These are phyloP conservation scores for Aspidiotus rigidus DNA, from an alignment of 2,888 invertebrate species.

Conservation along the genomic window DNA sequence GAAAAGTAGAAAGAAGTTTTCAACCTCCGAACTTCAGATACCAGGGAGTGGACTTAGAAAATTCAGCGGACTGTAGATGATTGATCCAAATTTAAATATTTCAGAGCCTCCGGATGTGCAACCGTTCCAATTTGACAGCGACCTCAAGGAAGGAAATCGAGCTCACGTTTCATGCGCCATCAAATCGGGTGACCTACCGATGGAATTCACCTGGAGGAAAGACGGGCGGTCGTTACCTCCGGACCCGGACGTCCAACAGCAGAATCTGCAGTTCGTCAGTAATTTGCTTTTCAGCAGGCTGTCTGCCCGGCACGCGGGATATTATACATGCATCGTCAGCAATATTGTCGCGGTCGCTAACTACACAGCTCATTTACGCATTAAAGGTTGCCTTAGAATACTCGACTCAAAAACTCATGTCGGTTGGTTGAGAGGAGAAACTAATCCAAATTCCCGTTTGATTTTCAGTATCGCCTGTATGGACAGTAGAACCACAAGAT, in stretches of 20 bases:
- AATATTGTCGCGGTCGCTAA: constrained; percentile 44
- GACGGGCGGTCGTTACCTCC: constrained; percentile 44
- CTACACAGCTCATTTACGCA: constrained; percentile 45
- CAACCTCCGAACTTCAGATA: too few relatives aligned
- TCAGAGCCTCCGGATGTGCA: constrained; percentile 74
- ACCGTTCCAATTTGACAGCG: constrained; percentile 74
- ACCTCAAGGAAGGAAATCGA: constrained; percentile 72
- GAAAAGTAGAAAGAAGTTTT: too few relatives aligned
- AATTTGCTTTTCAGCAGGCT: constrained; percentile 43
- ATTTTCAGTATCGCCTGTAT: constrained; percentile 63
- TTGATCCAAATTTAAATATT: constrained; percentile 37
- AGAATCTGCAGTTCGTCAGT: constrained; percentile 42
- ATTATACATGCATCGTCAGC: constrained; percentile 49
- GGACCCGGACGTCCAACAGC: constrained; percentile 43
- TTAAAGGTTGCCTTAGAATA: constrained; percentile 43
- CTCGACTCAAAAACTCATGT: not conserved
- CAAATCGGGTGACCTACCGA: constrained; percentile 52
- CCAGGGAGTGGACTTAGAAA: too few relatives aligned
- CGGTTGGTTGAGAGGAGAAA: not conserved
- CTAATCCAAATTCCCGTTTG: not conserved
- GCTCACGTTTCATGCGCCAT: constrained; percentile 79
- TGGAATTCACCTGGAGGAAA: constrained; percentile 47
- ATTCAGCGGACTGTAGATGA: too few relatives aligned
- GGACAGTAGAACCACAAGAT: constrained; percentile 65
- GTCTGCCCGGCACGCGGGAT: constrained; percentile 45